Evolutionary conservation across 2,888 invertebrate genomes (phyloP).

Genomic region (Lordiphosa andalusiaca): DNA sequence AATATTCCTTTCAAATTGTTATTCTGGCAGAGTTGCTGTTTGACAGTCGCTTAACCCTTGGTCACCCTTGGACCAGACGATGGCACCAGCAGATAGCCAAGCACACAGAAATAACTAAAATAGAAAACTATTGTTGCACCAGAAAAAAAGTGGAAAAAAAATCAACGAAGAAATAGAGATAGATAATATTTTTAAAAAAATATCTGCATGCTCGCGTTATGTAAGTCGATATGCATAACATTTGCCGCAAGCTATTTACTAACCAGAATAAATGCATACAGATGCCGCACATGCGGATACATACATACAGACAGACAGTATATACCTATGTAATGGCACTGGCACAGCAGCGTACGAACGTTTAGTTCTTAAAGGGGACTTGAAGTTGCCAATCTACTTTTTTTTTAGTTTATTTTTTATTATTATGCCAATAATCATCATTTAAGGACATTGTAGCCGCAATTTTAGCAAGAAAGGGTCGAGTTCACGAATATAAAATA

Average conservation of each 20-base stretch:
- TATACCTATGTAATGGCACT: background rate
- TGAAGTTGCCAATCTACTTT: no score
- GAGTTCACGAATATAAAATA: no score
- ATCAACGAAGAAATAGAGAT: constrained; percentile 4
- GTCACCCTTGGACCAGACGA: constrained; percentile 39
- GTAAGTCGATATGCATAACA: constrained; percentile 1
- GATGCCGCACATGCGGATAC: background rate
- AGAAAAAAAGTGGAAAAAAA: constrained; percentile 1
- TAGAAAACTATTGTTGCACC: constrained; percentile 17
- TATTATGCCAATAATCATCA: no score
- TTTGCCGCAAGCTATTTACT: constrained; percentile 31
- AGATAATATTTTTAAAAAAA: constrained; percentile 8
- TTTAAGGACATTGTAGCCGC: no score
- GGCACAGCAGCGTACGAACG: no score
- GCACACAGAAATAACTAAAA: constrained; percentile 38
- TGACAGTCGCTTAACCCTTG: constrained; percentile 32
- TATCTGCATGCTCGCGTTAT: constrained; percentile 6
- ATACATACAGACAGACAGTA: background rate
- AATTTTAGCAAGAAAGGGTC: no score
- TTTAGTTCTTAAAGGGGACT: no score
- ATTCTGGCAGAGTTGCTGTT: constrained; percentile 51
- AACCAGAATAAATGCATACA: constrained; percentile 6
- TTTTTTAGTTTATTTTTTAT: no score
- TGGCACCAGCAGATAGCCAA: constrained; percentile 38
- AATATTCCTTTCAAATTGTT: constrained; percentile 51